Evolutionary conservation across 1,140 invertebrate species (phyloP), one percentile per base, ranked within the genome.

Genomic region (Bombus confusus): DNA sequence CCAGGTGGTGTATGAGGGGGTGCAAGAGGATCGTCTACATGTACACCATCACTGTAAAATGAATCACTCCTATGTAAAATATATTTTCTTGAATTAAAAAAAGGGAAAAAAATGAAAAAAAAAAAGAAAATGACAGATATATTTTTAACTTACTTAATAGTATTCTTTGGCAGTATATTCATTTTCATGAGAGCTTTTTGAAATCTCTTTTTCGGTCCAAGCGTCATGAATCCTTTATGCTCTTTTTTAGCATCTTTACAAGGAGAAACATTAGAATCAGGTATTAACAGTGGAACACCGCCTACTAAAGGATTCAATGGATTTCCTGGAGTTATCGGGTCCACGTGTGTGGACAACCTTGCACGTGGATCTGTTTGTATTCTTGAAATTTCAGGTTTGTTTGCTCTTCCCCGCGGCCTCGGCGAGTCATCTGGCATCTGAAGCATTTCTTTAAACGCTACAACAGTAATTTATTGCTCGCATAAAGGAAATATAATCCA

Each of bases 161-260:
- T 97, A 94, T 97, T 98, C 96, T 98, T 98, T 92, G 98, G 98
- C 88, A 98, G 96, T 92, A 99, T 97, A 93, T 98, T 98, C 96
- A 99, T 98, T 95, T 98, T 99, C 95, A 97, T 97, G 86, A 99
- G 96, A 78, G 98, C 98, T 95, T 98, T 98, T 89, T 98, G 97
- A 71, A 99, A 95, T 91, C 97, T 96, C 80, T 97, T 96, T 91
- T 98, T 98, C 37, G 98, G 97, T 22, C 97, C 98, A 71, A 98
- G 95, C 41, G 98, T 98, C 97, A 98, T 98, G 90, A 98, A 98
- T 83, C 97, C 97, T 92, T 97, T 97, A 86, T 97, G 96, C 92
- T 97, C 95, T 92, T 97, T 97, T 91, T 98, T 97, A 12, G 95
- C 95, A 73, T 96, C 96, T 79, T 95, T 95, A 76, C 94, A 94